Base-by-base conservation (phyloP, 2,797 vertebrate species). In the Microctenopoma stevenorrisi region DNA sequence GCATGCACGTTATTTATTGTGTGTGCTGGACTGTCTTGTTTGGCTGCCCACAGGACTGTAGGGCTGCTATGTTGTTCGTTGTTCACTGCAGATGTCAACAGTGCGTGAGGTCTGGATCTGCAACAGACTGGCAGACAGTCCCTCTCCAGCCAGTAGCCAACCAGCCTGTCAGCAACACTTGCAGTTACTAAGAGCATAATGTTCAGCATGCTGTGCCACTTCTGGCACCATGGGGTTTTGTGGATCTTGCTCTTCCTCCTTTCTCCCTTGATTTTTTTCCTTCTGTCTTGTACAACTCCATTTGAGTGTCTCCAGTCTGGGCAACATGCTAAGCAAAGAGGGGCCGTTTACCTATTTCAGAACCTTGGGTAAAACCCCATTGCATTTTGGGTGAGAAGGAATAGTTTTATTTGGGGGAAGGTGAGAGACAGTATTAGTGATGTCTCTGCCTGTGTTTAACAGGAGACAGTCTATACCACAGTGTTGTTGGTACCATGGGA, bases 401-500 rank as follows among this genome's bases (percentile, higher is more conserved):
- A 63, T 72, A 43, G 70, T 75, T 72, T 78, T 68, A 49, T 54
- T 87, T 59, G 13, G 69, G 70, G 70, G 26, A 58, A 47, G 64
- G 75, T 73, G 77, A 68, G 44, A 71, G 61, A 78, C 6, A 22
- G 46, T 74, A 67, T 68, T 37, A 47, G 56, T 70, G 81, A 85
- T 78, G 75, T 71, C 73, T 65, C 61, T 73, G 86, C 76, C 79
- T 78, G 76, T 4, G 74, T 64, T 37, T 4, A 76, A 71, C 78
- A 90, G 80, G 65, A 82, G 61, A 64, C 78, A 78, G 83, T 86
- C 87, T 96, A 97, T 85, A 96, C 95, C 11, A 95, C 94, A 7
- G 96, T 94, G 83, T 94, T 96, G 93, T 95, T 97, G 26, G 91
- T 91, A 35, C 94, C 95, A 86, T 94, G 89, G 87, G 92, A 92